A percentile compares a stretch with the other conserved stretches of the same genome.
Evolutionary conservation across 2,113 vertebrate species (phyloP).

Genomic region (Dolichotis patagonum): DNA sequence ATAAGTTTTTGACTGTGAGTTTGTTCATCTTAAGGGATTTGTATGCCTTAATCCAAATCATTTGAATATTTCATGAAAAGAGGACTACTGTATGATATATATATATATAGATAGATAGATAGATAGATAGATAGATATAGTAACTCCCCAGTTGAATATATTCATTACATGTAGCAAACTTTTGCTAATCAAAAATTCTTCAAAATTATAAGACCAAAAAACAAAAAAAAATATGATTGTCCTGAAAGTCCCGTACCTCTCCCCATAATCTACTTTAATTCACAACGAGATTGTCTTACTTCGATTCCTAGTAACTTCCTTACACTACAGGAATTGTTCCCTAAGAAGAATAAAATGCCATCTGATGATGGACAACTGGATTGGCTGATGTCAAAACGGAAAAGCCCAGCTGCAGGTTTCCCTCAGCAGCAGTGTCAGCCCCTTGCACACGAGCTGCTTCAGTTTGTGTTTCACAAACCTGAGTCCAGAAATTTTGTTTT

Average conservation of each 20-base stretch:
- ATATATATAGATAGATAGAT: too few relatives aligned
- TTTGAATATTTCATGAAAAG: background rate
- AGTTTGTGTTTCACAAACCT: background rate
- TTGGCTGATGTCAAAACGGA: background rate
- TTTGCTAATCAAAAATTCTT: background rate
- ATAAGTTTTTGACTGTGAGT: background rate
- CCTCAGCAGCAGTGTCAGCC: accelerated
- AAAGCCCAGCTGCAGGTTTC: background rate
- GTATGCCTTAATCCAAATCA: background rate
- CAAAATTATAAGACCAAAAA: background rate
- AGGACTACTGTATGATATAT: background rate
- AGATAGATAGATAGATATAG: background rate
- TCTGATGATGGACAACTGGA: background rate
- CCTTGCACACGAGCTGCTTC: background rate
- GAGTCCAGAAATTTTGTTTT: background rate
- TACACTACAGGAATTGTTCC: background rate
- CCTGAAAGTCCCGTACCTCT: background rate
- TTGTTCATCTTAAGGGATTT: background rate
- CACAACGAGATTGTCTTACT: background rate
- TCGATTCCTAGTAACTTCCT: background rate
- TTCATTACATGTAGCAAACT: background rate
- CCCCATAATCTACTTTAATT: background rate
- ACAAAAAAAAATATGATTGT: background rate
- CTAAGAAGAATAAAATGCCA: background rate
- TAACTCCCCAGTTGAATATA: background rate